Base-by-base conservation (phyloP, 2,797 vertebrate species). In the Garrulus glandarius region DNA sequence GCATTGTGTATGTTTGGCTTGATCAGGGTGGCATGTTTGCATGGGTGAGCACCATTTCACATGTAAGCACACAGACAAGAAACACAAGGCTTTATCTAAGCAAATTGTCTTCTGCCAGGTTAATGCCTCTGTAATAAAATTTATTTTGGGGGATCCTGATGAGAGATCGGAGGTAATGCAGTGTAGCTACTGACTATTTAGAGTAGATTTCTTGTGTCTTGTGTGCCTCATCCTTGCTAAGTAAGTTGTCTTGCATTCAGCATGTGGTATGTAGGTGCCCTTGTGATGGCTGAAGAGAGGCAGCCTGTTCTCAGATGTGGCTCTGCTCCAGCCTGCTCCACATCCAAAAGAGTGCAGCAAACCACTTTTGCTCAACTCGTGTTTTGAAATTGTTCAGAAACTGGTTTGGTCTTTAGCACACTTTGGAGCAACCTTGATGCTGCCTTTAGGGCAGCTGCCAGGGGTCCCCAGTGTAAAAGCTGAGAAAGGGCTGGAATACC, bases 351-450 rank as follows among this genome's bases (percentile, higher is more conserved):
- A 61, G 59, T 2, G 4, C 77, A 90, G 83, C 69, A 93, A 95
- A 78, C 69, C 64, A 47, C 72, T 85, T 92, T 56, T 86, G 61
- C 89, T 94, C 83, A 86, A 43, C 44, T 59, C 1, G 0, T 80
- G 61, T 93, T 96, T 95, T 93, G 93, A 92, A 91, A 94, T n/a
- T n/a, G 57, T 55, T 96, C 65, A 88, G 84, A 71, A 96, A 47
- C 47, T 84, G 47, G 50, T 71, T 95, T 94, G 82, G 89, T 92
- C 72, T 93, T 87, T 81, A 52, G 79, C 75, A 80, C 23, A 84
- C 50, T 78, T 93, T 3, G 4, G 47, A 85, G 65, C 50, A 89
- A 52, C 69, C 50, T 49, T 29, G 34, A 91, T 22, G 36, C 36
- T 95, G 52, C n/a, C 23, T 90, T 84, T 37, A 55, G 55, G 63